These are phyloP conservation scores for Agonum fuliginosum DNA, from an alignment of 2,888 invertebrate species.

Conservation along the genomic window DNA sequence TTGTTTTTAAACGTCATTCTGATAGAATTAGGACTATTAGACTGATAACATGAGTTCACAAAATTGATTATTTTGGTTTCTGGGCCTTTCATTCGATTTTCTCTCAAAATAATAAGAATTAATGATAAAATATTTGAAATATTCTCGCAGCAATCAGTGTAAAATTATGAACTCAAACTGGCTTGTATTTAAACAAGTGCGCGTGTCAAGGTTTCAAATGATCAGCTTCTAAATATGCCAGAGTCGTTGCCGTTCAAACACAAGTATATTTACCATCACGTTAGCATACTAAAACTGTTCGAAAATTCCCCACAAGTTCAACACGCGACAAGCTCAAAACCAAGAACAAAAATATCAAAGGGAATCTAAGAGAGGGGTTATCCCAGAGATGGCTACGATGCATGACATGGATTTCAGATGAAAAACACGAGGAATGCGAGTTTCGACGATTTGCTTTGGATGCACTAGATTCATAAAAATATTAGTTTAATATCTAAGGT, in stretches of 20 bases:
- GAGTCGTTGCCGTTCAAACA: constrained; percentile 10
- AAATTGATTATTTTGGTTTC: no score
- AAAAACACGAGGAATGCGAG: background rate
- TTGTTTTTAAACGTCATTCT: no score
- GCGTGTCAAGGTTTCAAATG: constrained; percentile 39
- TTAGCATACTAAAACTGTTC: constrained; percentile 51
- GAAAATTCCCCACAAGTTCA: constrained; percentile 32
- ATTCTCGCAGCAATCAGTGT: background rate
- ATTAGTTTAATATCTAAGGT: no score
- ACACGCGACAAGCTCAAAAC: constrained; percentile 27
- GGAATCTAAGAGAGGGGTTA: constrained; percentile 38
- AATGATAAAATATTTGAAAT: background rate
- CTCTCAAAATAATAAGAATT: background rate
- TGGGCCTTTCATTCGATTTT: no score
- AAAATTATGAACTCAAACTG: constrained; percentile 14
- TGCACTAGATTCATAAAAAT: no score
- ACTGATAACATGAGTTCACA: no score
- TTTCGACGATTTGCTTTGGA: no score
- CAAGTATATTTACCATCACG: constrained; percentile 50
- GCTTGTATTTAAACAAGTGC: constrained; percentile 25
- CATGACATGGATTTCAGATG: constrained; percentile 28
- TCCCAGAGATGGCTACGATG: background rate
- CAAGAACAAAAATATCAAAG: constrained; percentile 50
- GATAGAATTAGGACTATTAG: no score
- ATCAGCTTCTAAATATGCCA: constrained; percentile 34